phyloP scores from a whole-genome alignment of 2,797 vertebrate genomes.

The Anolis apletophallus region DNA sequence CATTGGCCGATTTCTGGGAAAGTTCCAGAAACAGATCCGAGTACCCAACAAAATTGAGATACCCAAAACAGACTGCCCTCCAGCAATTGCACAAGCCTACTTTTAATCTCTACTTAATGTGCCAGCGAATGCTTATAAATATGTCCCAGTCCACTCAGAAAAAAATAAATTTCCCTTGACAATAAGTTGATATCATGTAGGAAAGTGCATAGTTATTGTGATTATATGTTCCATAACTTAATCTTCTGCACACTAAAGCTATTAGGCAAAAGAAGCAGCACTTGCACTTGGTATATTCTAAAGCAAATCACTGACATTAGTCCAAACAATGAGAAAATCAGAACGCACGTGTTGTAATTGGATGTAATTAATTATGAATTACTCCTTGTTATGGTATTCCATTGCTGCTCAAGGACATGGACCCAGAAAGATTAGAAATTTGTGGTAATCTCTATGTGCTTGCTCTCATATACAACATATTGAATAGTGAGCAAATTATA shows the following conservation, averaged over 20 bases:
- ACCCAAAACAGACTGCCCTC: no score
- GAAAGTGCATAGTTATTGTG: constrained; percentile 47
- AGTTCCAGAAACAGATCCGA: no score
- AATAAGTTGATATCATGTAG: constrained; percentile 56
- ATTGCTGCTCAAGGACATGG: constrained; percentile 59
- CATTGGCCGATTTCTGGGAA: no score
- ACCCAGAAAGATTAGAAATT: constrained; percentile 55
- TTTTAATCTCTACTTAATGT: constrained; percentile 49
- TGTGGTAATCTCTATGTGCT: constrained; percentile 42
- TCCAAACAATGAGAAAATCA: constrained; percentile 48
- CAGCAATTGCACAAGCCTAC: no score
- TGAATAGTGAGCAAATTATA: constrained; percentile 43
- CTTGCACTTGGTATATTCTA: constrained; percentile 61
- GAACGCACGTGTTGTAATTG: constrained; percentile 44
- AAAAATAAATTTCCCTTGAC: constrained; percentile 38
- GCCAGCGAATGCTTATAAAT: constrained; percentile 55
- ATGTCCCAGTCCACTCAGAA: constrained; percentile 13
- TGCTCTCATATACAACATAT: constrained; percentile 23
- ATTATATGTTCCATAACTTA: constrained; percentile 45
- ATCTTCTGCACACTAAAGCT: constrained; percentile 56
- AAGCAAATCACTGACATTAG: constrained; percentile 65
- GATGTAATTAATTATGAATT: constrained; percentile 56
- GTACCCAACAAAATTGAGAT: no score
- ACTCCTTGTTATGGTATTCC: constrained; percentile 33
- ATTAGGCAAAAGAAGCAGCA: constrained; percentile 57